Percentiles rank a stretch among this genome's conserved stretches.
Conservation (phyloP, 2,888 invertebrate genomes). For the Diarsia dahlii region DNA sequence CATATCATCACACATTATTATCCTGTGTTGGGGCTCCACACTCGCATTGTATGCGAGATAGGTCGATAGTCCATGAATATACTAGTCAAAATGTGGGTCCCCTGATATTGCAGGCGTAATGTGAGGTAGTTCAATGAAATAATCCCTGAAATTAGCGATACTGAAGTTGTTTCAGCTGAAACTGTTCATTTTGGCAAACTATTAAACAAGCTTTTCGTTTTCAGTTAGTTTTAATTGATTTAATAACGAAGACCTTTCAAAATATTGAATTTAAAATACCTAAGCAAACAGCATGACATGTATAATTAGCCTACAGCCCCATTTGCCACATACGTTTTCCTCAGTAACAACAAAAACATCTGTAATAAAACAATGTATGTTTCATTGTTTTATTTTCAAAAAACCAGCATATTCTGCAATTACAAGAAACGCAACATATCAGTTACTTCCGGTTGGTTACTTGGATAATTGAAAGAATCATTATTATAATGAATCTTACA, state of each 20-base stretch:
- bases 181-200: not conserved
- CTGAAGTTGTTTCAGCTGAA: not conserved
- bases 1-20: no score
- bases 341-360: conserved; percentile 17
- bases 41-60: no score
- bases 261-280: not conserved
- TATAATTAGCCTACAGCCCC: not conserved
- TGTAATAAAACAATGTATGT: not conserved
- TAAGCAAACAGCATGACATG: not conserved
- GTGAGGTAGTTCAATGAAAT: not conserved
- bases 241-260: not conserved
- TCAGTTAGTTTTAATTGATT: not conserved
- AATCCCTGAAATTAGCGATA: not conserved
- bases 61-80: not conserved
- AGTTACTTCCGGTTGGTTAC: conserved; percentile 12
- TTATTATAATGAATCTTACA: conserved; percentile 14
- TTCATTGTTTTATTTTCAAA: not conserved
- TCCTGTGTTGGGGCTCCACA: no score
- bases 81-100: not conserved
- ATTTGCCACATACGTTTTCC: conserved; percentile 7
- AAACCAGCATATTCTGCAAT: conserved; percentile 21
- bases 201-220: not conserved
- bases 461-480: conserved; percentile 9
- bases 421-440: conserved; percentile 33
- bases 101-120: not conserved